Base-by-base conservation (phyloP, 1,140 invertebrate genomes). In the Mamestra configurata region DNA sequence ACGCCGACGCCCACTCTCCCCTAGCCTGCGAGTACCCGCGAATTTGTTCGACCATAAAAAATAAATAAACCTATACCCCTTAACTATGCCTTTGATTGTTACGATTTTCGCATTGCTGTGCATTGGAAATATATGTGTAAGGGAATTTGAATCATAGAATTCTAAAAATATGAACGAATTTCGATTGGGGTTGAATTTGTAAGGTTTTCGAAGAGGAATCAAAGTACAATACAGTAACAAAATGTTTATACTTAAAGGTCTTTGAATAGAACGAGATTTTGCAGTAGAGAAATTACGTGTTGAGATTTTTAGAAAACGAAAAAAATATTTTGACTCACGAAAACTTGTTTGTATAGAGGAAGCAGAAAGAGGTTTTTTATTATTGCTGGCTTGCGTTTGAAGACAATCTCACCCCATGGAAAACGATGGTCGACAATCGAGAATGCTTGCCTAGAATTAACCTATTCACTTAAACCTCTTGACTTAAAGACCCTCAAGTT, bases 31-130 rank as follows among this genome's bases (percentile, higher is more conserved):
- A 31, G 5, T 31, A 31, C 27, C 27, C 27, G 82, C 76, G 82
- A 88, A 88, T 86, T 90, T 87, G 84, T 87, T 90, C 82, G 82
- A 88, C 85, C 89, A 87, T 91, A 88, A 89, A 90, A 89, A 90
- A 90, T 88, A 90, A 90, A 91, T 90, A 90, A 84, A 88, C 82
- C 84, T 77, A 79, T 77, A 53, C 20, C 82, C 82, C 77, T 55
- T 73, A 84, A 88, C 84, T 89, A 86, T 85, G 75, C 73, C 46
- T 85, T 87, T 88, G 80, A 88, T 90, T 84, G 82, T 81, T 71
- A 80, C 46, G 61, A 76, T 40, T 76, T 76, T 79, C 13, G 35
- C 51, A 57, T 55, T 73, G 43, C 71, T 24, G 43, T 11, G 71
- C 51, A 76, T 64, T n/a, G 51, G 8, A 75, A 27, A 61, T 43